Evolutionary conservation across 2,113 vertebrate species (phyloP).

Genomic region (Grammomys dolichurus): DNA sequence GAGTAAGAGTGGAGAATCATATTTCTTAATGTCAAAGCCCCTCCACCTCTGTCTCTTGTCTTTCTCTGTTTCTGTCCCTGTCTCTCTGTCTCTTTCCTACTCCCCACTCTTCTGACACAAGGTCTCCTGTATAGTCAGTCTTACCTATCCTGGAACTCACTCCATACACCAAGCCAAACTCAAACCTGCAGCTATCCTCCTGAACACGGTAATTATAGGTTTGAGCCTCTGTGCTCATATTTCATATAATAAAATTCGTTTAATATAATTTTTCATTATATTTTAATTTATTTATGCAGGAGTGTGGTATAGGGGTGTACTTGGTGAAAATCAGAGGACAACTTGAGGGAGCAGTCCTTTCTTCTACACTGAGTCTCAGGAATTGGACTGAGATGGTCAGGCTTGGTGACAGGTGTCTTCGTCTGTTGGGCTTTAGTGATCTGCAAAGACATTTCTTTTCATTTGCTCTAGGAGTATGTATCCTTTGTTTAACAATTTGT

Average conservation of each 20-base stretch:
- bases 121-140: background rate
- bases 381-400: background rate
- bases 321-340: background rate
- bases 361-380: background rate
- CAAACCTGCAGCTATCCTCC: background rate
- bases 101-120: background rate
- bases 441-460: slow-evolving; percentile 16
- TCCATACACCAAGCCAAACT: background rate
- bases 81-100: background rate
- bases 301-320: background rate
- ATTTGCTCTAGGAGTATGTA: background rate
- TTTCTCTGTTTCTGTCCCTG: background rate
- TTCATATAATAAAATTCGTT: background rate
- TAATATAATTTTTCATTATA: background rate
- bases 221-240: background rate
- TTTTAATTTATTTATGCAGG: background rate
- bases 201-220: background rate
- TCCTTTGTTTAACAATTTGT: slow-evolving; percentile 20
- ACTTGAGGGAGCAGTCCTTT: background rate
- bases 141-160: background rate
- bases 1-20: background rate
- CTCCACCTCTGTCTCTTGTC: background rate
- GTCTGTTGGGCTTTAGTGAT: background rate
- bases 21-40: background rate
- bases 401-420: background rate